These are phyloP conservation scores for Trinectes maculatus DNA, from an alignment of 2,113 vertebrate species.

Conservation along the genomic window DNA sequence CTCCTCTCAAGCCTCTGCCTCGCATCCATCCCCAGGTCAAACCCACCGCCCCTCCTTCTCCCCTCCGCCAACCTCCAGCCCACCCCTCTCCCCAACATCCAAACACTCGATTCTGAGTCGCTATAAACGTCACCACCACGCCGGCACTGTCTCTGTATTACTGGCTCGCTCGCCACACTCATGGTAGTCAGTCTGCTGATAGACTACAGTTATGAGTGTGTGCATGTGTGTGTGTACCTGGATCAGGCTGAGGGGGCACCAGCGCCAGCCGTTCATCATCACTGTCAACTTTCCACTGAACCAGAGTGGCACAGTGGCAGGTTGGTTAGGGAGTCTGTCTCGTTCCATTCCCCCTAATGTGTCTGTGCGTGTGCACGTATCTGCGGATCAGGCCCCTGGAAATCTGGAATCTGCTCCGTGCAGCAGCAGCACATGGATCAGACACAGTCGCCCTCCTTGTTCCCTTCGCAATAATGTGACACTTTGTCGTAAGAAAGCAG, in stretches of 20 bases:
- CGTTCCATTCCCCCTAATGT: too few relatives aligned
- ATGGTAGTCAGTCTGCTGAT: slow-evolving; percentile 20
- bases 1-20: slow-evolving; percentile 39
- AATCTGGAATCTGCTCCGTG: background rate
- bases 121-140: slow-evolving; percentile 67
- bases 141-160: slow-evolving; percentile 50
- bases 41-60: slow-evolving; percentile 12
- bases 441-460: background rate
- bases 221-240: slow-evolving; percentile 1
- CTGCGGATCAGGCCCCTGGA: too few relatives aligned
- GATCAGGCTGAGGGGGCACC: slow-evolving; percentile 27
- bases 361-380: too few relatives aligned
- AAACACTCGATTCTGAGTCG: slow-evolving; percentile 53
- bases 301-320: slow-evolving; percentile 21
- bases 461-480: background rate
- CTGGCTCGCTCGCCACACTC: slow-evolving; percentile 45
- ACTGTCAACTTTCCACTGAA: slow-evolving; percentile 37
- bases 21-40: slow-evolving; percentile 65
- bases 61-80: slow-evolving; percentile 17
- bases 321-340: slow-evolving; percentile 29
- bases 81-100: slow-evolving; percentile 38
- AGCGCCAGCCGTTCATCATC: slow-evolving; percentile 19
- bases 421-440: background rate
- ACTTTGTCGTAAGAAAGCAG: slow-evolving; percentile 10
- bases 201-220: slow-evolving; percentile 36